Evolutionary conservation across 2,888 invertebrate species (phyloP).

Genomic region (Xanthorhoe designata): DNA sequence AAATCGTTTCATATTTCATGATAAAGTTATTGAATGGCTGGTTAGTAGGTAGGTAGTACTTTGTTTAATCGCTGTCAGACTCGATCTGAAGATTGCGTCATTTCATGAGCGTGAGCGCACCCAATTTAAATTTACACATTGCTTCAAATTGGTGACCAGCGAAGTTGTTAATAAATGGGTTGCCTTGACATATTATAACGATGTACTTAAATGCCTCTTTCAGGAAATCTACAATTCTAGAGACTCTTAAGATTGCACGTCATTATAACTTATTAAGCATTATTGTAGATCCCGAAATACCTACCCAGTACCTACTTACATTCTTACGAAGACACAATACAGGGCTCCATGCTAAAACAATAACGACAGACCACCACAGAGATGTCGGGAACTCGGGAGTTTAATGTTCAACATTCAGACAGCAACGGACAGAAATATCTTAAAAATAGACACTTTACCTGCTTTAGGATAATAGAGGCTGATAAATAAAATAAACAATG

Average conservation of each 20-base stretch:
- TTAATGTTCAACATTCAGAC: too few relatives aligned
- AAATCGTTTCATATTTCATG: slow-evolving; percentile 40
- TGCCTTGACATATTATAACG: slow-evolving; percentile 16
- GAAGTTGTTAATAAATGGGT: slow-evolving; percentile 24
- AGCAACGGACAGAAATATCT: too few relatives aligned
- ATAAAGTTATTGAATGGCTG: slow-evolving; percentile 44
- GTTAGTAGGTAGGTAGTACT: slow-evolving; percentile 44
- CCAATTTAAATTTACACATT: slow-evolving; percentile 54
- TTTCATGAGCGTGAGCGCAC: slow-evolving; percentile 47
- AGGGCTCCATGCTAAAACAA: too few relatives aligned
- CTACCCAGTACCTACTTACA: too few relatives aligned
- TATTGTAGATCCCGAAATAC: too few relatives aligned
- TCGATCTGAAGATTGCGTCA: slow-evolving; percentile 62
- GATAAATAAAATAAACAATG: too few relatives aligned
- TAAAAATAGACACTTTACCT: too few relatives aligned
- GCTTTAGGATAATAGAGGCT: too few relatives aligned
- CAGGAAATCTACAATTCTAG: slow-evolving; percentile 1
- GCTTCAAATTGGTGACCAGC: slow-evolving; percentile 45
- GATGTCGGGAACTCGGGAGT: too few relatives aligned
- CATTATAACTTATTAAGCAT: too few relatives aligned
- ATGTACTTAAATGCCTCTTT: slow-evolving; percentile 16
- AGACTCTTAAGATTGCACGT: not conserved
- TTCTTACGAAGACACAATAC: too few relatives aligned
- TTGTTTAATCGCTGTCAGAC: slow-evolving; percentile 50
- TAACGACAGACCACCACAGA: too few relatives aligned